Evolutionary conservation across 2,888 invertebrate species (phyloP), one percentile per base, ranked within the genome.

Genomic region (Pristionchus mayeri): DNA sequence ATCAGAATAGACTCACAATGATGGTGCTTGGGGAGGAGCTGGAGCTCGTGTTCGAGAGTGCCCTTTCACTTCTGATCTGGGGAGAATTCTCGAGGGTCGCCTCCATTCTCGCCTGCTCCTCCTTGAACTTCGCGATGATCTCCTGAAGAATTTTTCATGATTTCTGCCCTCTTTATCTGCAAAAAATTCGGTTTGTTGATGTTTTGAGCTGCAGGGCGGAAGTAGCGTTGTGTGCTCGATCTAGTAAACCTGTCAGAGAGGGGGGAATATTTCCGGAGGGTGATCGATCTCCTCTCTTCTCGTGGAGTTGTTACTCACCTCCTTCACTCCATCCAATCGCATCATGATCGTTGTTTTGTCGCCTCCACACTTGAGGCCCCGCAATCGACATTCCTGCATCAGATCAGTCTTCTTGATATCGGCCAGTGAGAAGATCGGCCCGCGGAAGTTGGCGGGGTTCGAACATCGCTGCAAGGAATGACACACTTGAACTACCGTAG

Each of bases 371-470:
- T 71, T 71, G 86, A 98, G 94, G 93, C 96, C 97, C 79, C 98
- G 95, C 85, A 96, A 96, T 93, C 98, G 98, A 90, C 98, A 95
- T 93, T 98, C 98, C 85, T 96, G 96, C 93, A 97, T 90, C 71
- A 89, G 89, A 84, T 92, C 88, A 85, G 86, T 79, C 18, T 88
- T 95, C 94, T 97, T 97, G 96, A 98, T 96, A 92, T 97, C 97
- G 93, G 97, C 97, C 91, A 98, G 94, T 95, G 37, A 24, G 9
- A 52, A 30, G 63, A 71, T 52, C 44, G 75, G 78, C 40, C 78
- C 57, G 13, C 76, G 78, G 34, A 50, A 44, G 44, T 44, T 44
- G 6, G 6, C 7, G 6, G 6, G 44, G 13, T 9, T 44, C 44
- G 7, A 6, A 13, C 7, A 44, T 13, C 44, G 44, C 44, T 44